These are phyloP conservation scores for Ceratotherium simum DNA, from an alignment of 2,113 vertebrate genomes.

Conservation along the genomic window DNA sequence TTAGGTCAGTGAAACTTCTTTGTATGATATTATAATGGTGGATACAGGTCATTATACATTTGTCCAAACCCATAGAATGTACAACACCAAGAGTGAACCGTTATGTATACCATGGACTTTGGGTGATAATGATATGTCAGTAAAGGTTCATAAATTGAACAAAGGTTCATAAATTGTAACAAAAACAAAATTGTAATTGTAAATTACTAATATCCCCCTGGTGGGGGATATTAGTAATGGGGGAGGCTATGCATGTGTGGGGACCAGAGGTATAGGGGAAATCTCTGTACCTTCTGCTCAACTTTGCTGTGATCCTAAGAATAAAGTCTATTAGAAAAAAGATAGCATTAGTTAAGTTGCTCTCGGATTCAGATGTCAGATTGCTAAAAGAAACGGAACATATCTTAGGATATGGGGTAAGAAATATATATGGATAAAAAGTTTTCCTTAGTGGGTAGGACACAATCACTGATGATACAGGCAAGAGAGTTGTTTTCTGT, in stretches of 20 bases:
- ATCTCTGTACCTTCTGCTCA: neutral
- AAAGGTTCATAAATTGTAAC: too few relatives aligned
- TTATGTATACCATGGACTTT: too few relatives aligned
- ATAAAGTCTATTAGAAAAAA: neutral
- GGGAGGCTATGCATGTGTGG: neutral
- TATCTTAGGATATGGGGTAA: neutral
- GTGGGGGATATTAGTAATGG: too few relatives aligned
- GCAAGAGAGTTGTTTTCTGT: neutral
- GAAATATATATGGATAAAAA: neutral
- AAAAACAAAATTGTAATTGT: too few relatives aligned
- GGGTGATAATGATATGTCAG: too few relatives aligned
- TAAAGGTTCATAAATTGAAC: too few relatives aligned
- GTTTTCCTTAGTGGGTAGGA: neutral
- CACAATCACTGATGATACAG: neutral
- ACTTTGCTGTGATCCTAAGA: neutral
- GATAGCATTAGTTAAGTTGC: neutral
- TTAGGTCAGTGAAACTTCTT: too few relatives aligned
- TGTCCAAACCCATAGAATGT: too few relatives aligned
- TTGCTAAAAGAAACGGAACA: neutral
- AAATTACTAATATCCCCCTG: too few relatives aligned
- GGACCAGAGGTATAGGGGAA: neutral
- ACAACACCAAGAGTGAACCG: too few relatives aligned
- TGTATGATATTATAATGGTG: too few relatives aligned
- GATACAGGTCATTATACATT: too few relatives aligned
- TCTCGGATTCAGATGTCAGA: neutral